Percentiles rank a stretch among this genome's conserved stretches.
phyloP scores from a whole-genome alignment of 2,797 vertebrate genomes.

The Fringilla coelebs region DNA sequence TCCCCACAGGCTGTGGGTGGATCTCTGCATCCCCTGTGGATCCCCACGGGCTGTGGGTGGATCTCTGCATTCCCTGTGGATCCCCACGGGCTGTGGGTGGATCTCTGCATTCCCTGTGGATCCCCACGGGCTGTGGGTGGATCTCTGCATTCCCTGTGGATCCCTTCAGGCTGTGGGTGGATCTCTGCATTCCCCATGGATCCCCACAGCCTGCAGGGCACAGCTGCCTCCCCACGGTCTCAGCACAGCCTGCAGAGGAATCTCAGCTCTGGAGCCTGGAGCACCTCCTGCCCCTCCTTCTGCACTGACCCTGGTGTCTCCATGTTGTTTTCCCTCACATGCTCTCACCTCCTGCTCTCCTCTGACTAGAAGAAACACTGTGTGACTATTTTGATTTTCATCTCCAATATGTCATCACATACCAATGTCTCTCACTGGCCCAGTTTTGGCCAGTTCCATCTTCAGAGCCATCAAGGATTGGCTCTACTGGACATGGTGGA shows the following conservation, averaged over 20 bases:
- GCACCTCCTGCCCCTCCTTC: neutral
- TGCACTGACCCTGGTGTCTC: too few species aligned
- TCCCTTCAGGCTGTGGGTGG: too few species aligned
- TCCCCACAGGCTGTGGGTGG: too few species aligned
- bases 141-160: too few species aligned
- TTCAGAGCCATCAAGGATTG: neutral
- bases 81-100: neutral
- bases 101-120: neutral
- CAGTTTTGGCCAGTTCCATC: neutral
- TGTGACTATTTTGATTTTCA: neutral
- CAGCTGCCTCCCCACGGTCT: neutral
- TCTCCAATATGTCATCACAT: neutral
- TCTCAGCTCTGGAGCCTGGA: accelerated
- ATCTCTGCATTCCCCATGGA: too few species aligned
- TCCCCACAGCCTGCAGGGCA: neutral
- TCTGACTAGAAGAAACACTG: neutral
- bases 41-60: too few species aligned
- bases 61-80: too few species aligned
- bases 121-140: too few species aligned
- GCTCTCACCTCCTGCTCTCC: neutral
- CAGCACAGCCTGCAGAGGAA: accelerated
- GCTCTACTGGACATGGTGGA: neutral
- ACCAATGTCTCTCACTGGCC: neutral
- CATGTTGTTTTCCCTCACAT: neutral
- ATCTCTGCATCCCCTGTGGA: too few species aligned